These are phyloP conservation scores for Amphipoea oculea DNA, from an alignment of 2,888 invertebrate genomes.

Conservation along the genomic window DNA sequence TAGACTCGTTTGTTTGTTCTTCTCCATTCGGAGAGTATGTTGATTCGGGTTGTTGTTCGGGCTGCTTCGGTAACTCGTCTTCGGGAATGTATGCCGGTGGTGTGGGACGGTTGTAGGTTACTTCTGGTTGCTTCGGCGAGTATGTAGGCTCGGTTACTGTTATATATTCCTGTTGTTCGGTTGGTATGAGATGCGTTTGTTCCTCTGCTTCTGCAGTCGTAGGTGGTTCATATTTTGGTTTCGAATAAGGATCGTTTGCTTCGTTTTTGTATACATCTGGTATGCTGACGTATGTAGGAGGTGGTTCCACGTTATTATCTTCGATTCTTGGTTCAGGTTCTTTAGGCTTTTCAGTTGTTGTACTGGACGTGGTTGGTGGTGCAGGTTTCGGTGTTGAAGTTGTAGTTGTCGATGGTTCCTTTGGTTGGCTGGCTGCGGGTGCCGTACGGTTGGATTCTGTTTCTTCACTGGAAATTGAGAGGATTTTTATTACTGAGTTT, in stretches of 20 bases:
- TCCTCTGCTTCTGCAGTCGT: constrained; percentile 32
- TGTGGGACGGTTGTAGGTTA: constrained; percentile 54
- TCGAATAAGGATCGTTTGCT: neutral
- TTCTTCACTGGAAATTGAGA: constrained; percentile 76
- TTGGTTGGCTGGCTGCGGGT: constrained; percentile 33
- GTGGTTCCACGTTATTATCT: constrained; percentile 47
- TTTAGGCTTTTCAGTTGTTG: constrained; percentile 31
- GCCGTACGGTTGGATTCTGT: constrained; percentile 61
- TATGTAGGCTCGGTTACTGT: constrained; percentile 37
- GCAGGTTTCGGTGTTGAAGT: constrained; percentile 62
- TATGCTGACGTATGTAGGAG: constrained; percentile 9
- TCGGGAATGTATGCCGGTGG: constrained; percentile 58
- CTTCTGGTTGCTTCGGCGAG: constrained; percentile 43
- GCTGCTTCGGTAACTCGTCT: constrained; percentile 53
- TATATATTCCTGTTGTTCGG: constrained; percentile 26
- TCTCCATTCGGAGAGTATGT: constrained; percentile 39
- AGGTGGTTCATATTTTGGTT: constrained; percentile 22
- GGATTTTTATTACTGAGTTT: neutral
- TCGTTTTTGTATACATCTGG: constrained; percentile 28
- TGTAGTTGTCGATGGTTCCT: constrained; percentile 52
- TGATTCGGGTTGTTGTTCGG: constrained; percentile 23
- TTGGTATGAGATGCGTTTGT: constrained; percentile 42
- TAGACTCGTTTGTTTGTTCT: constrained; percentile 56
- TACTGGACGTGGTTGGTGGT: constrained; percentile 56
- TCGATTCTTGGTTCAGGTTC: constrained; percentile 54